Evolutionary conservation across 2,888 invertebrate species (phyloP).

Genomic region (Serripes groenlandicus): DNA sequence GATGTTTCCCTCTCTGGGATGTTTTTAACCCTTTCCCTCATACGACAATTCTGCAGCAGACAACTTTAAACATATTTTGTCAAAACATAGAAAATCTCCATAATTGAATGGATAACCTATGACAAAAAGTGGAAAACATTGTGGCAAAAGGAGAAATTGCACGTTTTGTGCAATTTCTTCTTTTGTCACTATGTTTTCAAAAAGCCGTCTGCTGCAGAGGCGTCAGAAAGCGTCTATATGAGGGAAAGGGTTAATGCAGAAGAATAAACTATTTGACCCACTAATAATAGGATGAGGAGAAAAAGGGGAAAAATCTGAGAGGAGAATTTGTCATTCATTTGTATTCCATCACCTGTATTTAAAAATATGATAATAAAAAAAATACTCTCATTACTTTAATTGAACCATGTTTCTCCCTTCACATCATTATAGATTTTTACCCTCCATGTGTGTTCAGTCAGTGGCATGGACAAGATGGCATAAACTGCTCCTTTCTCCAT

Average conservation of each 20-base stretch:
- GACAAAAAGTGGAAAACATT: background rate
- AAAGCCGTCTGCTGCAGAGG: background rate
- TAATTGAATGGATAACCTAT: too few species aligned
- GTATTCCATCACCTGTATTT: background rate
- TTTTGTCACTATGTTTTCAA: background rate
- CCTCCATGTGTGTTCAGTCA: too few species aligned
- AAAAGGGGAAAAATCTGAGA: background rate
- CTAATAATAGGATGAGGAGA: background rate
- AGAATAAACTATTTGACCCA: too few species aligned
- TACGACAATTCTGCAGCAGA: too few species aligned
- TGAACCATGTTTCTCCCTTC: background rate
- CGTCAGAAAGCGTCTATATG: background rate
- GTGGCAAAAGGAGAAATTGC: background rate
- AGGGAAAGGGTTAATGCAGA: background rate
- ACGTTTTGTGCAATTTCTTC: background rate
- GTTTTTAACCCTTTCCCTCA: too few species aligned
- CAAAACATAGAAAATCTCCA: too few species aligned
- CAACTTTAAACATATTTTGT: too few species aligned
- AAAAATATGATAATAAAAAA: constrained; percentile 2
- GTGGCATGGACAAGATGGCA: too few species aligned
- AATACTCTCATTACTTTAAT: background rate
- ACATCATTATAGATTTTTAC: too few species aligned
- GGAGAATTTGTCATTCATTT: background rate
- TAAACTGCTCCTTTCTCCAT: too few species aligned
- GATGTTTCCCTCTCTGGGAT: too few species aligned